Evolutionary conservation across 1,140 invertebrate species (phyloP), one percentile per base, ranked within the genome.

Genomic region (Chrysomallon squamiferum): DNA sequence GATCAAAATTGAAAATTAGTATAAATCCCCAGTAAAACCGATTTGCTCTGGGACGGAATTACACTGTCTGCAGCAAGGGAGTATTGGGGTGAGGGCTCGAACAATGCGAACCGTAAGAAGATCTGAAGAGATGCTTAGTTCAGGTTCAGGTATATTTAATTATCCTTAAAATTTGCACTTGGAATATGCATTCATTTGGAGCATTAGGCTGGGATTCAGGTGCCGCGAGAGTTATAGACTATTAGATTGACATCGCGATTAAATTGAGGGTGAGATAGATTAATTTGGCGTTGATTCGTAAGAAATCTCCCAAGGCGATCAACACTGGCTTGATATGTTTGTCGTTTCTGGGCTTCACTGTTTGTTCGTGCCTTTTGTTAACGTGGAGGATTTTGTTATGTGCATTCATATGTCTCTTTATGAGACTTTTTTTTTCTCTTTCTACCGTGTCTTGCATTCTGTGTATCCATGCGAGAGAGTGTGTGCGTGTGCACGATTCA

Each of bases 121-220:
- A 54, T 54, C 50, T 54, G 25, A 27, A 18, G 22, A 54, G n/a
- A 27, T 22, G 18, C 25, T 54, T 30, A 25, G 22, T 27, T 25
- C 22, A 27, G 29, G 22, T 15, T 22, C 50, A 27, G 50, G 29
- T 54, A 54, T 20, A 54, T 54, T 54, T 54, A 54, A 54, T 54
- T 54, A 54, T 54, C 50, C 35, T 54, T 54, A 54, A 54, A 54
- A 54, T 54, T 54, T 54, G 50, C 50, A 54, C 50, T 54, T 54
- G 29, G 35, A 38, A 38, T 38, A 38, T 38, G 35, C 35, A 54
- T 54, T 54, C 29, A 25, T 54, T 54, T 54, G 15, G 22, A 18
- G 50, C 22, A 54, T 54, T 54, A 30, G 50, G 4, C 25, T 47
- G 25, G 9, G 13, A 22, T 54, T 25, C 50, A 54, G 50, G 50